These are phyloP conservation scores for Pseudachorutes palmiensis DNA, from an alignment of 1,140 invertebrate genomes.

Conservation along the genomic window DNA sequence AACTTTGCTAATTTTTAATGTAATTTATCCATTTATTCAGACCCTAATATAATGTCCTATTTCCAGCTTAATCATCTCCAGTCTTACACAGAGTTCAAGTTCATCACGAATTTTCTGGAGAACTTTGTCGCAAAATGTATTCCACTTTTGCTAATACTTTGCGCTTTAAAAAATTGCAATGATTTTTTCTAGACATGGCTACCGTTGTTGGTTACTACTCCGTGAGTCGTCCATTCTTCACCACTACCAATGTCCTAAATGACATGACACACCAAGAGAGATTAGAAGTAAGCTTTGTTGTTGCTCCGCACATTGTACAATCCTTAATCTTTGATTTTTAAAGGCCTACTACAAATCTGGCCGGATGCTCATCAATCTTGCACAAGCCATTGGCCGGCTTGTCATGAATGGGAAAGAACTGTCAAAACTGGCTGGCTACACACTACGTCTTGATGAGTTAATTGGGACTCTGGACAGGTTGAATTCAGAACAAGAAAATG, in stretches of 20 bases:
- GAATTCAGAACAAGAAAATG: conserved; percentile 73
- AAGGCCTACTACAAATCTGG: conserved; percentile 91
- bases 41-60: not conserved
- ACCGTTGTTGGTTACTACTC: conserved; percentile 91
- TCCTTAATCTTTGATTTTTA: not conserved
- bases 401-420: conserved; percentile 89
- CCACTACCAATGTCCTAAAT: conserved; percentile 52
- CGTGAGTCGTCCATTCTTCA: conserved; percentile 87
- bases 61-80: conserved; percentile 61
- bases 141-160: conserved; percentile 14
- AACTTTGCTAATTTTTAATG: no score
- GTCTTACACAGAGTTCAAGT: conserved; percentile 82
- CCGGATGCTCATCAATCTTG: conserved; percentile 91
- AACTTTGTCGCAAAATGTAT: conserved; percentile 93
- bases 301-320: no score
- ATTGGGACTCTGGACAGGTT: conserved; percentile 76
- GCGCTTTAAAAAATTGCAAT: conserved; percentile 12
- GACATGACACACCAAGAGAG: conserved; percentile 56
- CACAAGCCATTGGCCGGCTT: conserved; percentile 79
- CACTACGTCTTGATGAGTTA: conserved; percentile 83
- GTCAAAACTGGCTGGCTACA: conserved; percentile 73
- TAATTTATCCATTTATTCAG: conserved; percentile 37
- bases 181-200: conserved; percentile 63
- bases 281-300: conserved; percentile 61
- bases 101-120: conserved; percentile 87